Base-by-base conservation (phyloP, 2,888 invertebrate species). In the Augochlorella aurata region DNA sequence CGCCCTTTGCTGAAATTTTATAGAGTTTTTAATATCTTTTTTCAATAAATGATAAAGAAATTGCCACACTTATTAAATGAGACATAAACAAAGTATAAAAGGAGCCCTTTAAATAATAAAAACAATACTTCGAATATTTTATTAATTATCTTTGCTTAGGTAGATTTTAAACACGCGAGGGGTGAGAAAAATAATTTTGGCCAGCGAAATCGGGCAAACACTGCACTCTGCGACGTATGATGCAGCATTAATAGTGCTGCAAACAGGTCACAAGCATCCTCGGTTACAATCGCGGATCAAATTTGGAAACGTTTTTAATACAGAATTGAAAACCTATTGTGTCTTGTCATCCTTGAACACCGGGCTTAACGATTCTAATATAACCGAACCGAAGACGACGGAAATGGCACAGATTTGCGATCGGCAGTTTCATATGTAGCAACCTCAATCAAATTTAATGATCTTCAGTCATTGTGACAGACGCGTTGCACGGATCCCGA, bases 361-460 rank as follows among this genome's bases (percentile, higher is more conserved):
- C 61, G 16, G 24, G 7, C 8, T 58, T 61, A 29, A 61, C 24
- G 29, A 61, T 9, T 29, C 29, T 8, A 16, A 58, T 29, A 58
- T 16, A 29, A 2, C 8, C 24, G 14, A 12, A 5, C 16, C 61
- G 14, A 14, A 24, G 8, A 61, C 29, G 61, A 29, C 61, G 29
- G 61, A 61, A 29, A 61, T 61, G 61, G 16, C 61, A 61, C 61
- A 61, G 61, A 61, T 61, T 29, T 61, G 61, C 24, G 61, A 61
- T 61, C 61, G 61, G 16, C 61, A 61, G 61, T 61, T 61, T 16
- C 61, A 61, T 16, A 16, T 18, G 61, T 18, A 61, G 24, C 16
- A 61, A 61, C 12, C 61, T 61, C 61, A 61, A 61, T 61, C 61
- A 61, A 61, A 61, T 29, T 61, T 61, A 61, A 61, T 61, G 61